Conservation (phyloP, 2,888 invertebrate genomes). For the Temnothorax rugatulus region DNA sequence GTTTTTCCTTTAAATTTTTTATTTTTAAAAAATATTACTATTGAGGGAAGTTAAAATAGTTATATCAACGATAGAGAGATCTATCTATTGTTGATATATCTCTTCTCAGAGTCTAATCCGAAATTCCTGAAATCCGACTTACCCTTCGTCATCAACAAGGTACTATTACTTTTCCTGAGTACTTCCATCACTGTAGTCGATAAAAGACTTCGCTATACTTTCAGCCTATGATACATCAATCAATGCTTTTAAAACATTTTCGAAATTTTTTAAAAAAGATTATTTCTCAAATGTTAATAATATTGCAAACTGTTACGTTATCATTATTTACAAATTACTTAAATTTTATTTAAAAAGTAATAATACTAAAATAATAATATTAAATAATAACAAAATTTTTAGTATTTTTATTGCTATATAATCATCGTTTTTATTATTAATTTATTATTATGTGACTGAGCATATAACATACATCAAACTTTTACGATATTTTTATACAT, state of each 20-base stretch:
- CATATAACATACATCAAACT: slow-evolving; percentile 45
- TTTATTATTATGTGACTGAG: slow-evolving; percentile 61
- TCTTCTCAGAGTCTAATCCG: neutral
- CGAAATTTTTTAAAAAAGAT: neutral
- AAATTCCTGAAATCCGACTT: neutral
- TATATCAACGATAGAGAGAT: too few relatives aligned
- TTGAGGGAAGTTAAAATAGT: neutral
- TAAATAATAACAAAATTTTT: neutral
- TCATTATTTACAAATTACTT: neutral
- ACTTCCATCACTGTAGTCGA: neutral
- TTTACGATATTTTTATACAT: slow-evolving; percentile 55
- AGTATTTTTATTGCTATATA: slow-evolving; percentile 24
- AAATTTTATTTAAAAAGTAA: neutral
- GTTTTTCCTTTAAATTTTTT: neutral
- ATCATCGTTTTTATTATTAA: slow-evolving; percentile 61
- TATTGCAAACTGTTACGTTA: slow-evolving; percentile 1
- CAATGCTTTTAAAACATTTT: neutral
- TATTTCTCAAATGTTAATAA: neutral
- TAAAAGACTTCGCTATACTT: slow-evolving; percentile 14
- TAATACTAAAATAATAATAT: neutral
- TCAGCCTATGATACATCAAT: neutral
- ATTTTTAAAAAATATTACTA: slow-evolving; percentile 2
- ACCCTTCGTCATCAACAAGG: neutral
- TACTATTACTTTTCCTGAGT: neutral
- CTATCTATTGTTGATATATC: slow-evolving; percentile 7